Percentiles rank a stretch among this genome's conserved stretches.
These are phyloP conservation scores for Siniperca obscura DNA, from an alignment of 2,797 vertebrate genomes.

Conservation along the genomic window DNA sequence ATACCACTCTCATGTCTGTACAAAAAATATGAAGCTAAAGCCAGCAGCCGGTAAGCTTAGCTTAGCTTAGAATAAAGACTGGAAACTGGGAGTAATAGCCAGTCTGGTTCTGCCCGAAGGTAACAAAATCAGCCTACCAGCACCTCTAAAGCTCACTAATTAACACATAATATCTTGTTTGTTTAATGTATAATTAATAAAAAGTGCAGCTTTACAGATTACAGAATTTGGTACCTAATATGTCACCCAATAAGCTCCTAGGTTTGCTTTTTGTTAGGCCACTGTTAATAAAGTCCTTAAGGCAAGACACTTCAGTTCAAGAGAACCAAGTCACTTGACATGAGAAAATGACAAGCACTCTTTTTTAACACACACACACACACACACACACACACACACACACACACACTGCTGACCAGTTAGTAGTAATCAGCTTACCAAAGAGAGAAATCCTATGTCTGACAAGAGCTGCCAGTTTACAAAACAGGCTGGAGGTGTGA, in stretches of 20 bases:
- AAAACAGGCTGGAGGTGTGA: constrained; percentile 91
- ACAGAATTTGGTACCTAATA: not conserved
- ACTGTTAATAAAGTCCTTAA: constrained; percentile 6
- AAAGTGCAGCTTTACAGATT: not conserved
- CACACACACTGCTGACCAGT: constrained; percentile 22
- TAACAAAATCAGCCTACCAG: not conserved
- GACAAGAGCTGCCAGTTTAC: constrained; percentile 99
- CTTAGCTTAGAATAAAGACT: constrained; percentile 12
- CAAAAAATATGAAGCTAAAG: not conserved
- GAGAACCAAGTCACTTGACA: not conserved
- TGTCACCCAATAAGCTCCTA: not conserved
- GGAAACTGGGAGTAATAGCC: not conserved
- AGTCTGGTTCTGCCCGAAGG: not conserved
- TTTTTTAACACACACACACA: constrained; percentile 12
- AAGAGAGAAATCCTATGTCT: constrained; percentile 99
- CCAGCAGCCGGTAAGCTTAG: not conserved
- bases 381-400: constrained; percentile 18
- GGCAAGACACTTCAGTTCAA: not conserved
- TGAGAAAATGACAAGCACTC: not conserved
- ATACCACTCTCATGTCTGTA: not conserved
- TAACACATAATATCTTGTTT: not conserved
- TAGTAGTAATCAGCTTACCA: constrained; percentile 86
- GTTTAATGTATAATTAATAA: not conserved
- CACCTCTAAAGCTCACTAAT: not conserved
- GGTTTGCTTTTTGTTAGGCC: not conserved